Evolutionary conservation across 2,888 invertebrate species (phyloP), one percentile per base, ranked within the genome.

Genomic region (Coecobrya sp.): DNA sequence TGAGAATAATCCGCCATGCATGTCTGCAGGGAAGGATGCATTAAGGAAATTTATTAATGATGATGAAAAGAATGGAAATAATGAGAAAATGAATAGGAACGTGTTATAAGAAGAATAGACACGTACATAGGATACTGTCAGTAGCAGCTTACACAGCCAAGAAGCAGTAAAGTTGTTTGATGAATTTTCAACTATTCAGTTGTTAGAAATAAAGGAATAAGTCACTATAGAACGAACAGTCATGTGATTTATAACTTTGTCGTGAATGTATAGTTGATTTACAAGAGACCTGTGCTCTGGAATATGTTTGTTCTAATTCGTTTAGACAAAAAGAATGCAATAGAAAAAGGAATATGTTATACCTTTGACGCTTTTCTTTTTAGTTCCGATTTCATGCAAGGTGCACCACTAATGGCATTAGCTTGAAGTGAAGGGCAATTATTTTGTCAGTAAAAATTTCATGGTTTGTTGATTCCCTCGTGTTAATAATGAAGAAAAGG

Each of bases 341-440:
- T n/a, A 25, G 13, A 22, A 76, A 11, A 4, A 42, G 13, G 36
- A 36, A 68, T 16, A 22, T 30, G 11, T 3, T 13, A 68, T 68
- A 36, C 16, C 11, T 36, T 82, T 30, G 30, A 11, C 5, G 82
- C 1, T 82, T 19, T 59, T 22, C 36, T 55, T 36, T 36, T 36
- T 25, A 22, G 10, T 52, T 30, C 10, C 30, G 27, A 25, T 1
- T 30, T 27, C 13, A 27, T 68, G 27, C 68, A 68, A 13, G 30
- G 27, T 65, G 27, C 68, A 68, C 27, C 65, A 42, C 8, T 19
- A 22, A 5, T 16, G 70, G 5, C 22, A 52, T 22, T 13, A 36
- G 13, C n/a, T 52, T 62, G 88, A 62, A 42, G 30, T 89, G 88
- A 89, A 65, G 70, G 70, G 82, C 89, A 89, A 89, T 89, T 89